Evolutionary conservation across 2,113 vertebrate species (phyloP).

Genomic region (Chrysemys picta): DNA sequence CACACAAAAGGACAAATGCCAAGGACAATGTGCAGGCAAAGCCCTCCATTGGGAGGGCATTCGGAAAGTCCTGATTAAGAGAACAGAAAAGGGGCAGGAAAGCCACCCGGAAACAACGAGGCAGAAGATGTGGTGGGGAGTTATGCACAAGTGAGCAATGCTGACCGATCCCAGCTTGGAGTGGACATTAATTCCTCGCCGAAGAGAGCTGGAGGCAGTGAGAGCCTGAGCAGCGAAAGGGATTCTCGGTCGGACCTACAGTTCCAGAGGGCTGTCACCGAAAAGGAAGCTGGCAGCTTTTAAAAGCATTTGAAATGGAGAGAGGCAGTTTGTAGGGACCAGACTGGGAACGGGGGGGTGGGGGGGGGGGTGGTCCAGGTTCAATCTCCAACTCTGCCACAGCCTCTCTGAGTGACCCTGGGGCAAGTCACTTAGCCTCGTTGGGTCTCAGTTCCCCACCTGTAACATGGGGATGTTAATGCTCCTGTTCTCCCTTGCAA

Average conservation of each 20-base stretch:
- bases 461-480: too few relatives aligned
- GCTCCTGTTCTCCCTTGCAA: background rate
- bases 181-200: background rate
- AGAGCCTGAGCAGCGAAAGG: background rate
- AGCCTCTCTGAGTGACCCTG: background rate
- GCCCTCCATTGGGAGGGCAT: background rate
- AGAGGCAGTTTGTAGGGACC: background rate
- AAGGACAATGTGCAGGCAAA: background rate
- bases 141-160: fast-evolving
- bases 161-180: background rate
- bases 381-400: background rate
- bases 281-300: background rate
- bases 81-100: background rate
- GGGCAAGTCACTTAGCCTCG: background rate
- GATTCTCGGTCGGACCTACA: too few relatives aligned
- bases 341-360: too few relatives aligned
- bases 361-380: too few relatives aligned
- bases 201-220: background rate
- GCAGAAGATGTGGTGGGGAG: background rate
- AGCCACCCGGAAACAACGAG: background rate
- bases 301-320: background rate
- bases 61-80: background rate
- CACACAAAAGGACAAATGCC: background rate
- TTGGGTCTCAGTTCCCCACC: background rate
- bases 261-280: background rate